phyloP scores from a whole-genome alignment of 1,140 invertebrate species.

The Drosophila insularis region DNA sequence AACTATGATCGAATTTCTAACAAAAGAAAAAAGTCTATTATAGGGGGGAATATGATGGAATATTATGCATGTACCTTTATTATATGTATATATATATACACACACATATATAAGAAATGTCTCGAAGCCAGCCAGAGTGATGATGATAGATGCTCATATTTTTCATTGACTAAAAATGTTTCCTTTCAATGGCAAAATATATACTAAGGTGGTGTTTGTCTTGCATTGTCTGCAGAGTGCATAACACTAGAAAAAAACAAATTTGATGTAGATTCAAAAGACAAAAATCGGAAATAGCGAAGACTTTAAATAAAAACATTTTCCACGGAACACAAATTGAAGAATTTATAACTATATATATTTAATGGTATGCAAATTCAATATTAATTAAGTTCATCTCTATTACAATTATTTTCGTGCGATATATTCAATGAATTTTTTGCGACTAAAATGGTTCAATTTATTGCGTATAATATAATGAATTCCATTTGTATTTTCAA shows the following conservation, averaged over 20 bases:
- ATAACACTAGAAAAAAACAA: too few species aligned
- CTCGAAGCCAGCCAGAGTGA: not conserved
- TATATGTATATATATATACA: too few species aligned
- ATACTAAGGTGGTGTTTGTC: too few species aligned
- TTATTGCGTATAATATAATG: not conserved
- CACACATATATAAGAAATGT: conserved; percentile 20
- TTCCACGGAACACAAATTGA: not conserved
- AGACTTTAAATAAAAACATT: too few species aligned
- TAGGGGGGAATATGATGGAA: conserved; percentile 22
- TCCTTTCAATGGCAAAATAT: too few species aligned
- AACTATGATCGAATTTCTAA: conserved; percentile 61
- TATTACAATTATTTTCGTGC: not conserved
- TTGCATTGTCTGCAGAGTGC: too few species aligned
- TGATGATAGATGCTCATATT: not conserved
- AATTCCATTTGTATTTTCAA: not conserved
- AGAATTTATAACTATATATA: conserved; percentile 13
- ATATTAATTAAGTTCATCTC: not conserved
- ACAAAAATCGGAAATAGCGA: too few species aligned
- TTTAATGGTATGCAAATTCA: conserved; percentile 3
- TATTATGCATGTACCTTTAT: conserved; percentile 29
- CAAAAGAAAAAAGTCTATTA: conserved; percentile 37
- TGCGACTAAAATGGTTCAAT: not conserved
- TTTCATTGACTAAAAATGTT: too few species aligned
- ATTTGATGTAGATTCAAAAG: too few species aligned
- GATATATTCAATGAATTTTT: not conserved